Evolutionary conservation across 1,140 invertebrate genomes (phyloP).

Genomic region (Archegozetes longisetosus): DNA sequence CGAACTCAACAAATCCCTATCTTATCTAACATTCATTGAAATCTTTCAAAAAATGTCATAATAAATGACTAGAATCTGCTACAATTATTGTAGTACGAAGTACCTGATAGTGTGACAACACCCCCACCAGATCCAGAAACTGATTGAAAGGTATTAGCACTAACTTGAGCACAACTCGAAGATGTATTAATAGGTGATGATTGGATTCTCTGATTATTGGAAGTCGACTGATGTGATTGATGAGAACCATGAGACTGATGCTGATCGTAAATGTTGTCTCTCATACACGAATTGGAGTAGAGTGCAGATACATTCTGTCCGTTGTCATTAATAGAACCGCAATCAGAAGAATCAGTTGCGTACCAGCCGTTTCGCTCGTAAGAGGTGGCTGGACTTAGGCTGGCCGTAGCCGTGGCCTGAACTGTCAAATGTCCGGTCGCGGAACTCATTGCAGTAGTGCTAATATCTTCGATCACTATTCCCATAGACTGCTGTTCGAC

Average conservation of each 20-base stretch:
- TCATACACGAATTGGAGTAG: too few relatives aligned
- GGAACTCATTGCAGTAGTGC: not conserved
- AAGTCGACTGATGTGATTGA: not conserved
- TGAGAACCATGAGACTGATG: not conserved
- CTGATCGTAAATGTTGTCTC: too few relatives aligned
- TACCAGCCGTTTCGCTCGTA: not conserved
- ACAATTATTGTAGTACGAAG: not conserved
- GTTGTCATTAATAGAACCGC: too few relatives aligned
- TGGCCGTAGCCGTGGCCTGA: not conserved
- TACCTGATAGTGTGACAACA: not conserved
- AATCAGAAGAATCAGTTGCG: not conserved
- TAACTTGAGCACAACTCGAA: too few relatives aligned
- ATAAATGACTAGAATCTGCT: not conserved
- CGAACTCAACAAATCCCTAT: too few relatives aligned
- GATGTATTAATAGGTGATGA: not conserved
- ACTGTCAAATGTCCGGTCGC: not conserved
- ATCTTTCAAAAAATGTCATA: too few relatives aligned
- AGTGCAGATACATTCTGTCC: too few relatives aligned
- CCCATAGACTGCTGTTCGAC: not conserved
- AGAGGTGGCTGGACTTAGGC: not conserved
- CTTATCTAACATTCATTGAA: too few relatives aligned
- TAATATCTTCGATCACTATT: not conserved
- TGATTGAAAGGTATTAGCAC: not conserved
- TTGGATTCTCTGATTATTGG: too few relatives aligned
- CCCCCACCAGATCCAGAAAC: not conserved